Percentiles rank a stretch among this genome's conserved stretches.
These are phyloP conservation scores for Pseudorectes ferrugineus DNA, from an alignment of 2,113 vertebrate species.

Conservation along the genomic window DNA sequence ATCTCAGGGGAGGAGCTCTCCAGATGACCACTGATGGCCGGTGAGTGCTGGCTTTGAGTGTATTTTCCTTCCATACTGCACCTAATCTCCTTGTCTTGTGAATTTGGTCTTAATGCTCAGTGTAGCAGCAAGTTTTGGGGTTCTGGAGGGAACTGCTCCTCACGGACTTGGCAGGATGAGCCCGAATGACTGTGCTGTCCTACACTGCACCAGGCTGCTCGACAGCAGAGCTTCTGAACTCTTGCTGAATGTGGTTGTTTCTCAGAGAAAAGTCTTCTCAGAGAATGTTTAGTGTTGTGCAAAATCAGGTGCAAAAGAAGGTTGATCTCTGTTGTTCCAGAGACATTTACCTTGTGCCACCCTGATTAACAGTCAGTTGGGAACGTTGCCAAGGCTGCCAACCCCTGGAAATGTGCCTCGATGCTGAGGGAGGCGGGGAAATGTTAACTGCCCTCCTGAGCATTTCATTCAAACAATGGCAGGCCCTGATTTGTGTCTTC, in stretches of 20 bases:
- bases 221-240: not conserved
- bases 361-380: not conserved
- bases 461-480: not conserved
- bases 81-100: not conserved
- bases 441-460: conserved; percentile 39
- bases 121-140: not conserved
- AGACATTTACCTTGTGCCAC: not conserved
- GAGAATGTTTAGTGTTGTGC: not conserved
- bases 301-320: not conserved
- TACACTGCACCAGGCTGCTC: not conserved
- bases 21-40: conserved; percentile 87
- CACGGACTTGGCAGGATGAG: rapidly evolving
- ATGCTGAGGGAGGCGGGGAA: not conserved
- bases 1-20: conserved; percentile 91
- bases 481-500: not conserved
- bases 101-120: not conserved
- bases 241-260: not conserved
- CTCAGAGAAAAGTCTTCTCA: not conserved
- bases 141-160: not conserved
- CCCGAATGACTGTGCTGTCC: not conserved
- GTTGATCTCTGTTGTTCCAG: not conserved
- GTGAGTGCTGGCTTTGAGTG: conserved; percentile 46
- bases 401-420: not conserved
- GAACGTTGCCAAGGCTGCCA: not conserved
- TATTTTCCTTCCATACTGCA: not conserved